Evolutionary conservation across 2,113 vertebrate genomes (phyloP).

Genomic region (Sporophila hypoxantha): DNA sequence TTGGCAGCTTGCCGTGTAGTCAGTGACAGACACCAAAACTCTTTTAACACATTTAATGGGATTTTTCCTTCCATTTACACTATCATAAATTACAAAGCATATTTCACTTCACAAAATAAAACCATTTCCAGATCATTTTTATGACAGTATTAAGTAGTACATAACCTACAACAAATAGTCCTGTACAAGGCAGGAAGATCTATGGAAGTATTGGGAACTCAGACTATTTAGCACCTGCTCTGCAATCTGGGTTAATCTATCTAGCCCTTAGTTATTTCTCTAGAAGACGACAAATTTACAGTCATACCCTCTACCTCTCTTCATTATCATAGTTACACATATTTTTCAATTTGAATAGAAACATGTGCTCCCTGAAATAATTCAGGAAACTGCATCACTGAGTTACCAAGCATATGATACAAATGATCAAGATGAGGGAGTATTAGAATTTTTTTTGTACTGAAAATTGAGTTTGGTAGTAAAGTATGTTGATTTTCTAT

Average conservation of each 20-base stretch:
- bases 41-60: slow-evolving; percentile 72
- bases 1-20: background rate
- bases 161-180: slow-evolving; percentile 65
- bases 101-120: slow-evolving; percentile 83
- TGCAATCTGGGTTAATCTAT: slow-evolving; percentile 12
- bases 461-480: slow-evolving; percentile 52
- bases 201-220: slow-evolving; percentile 22
- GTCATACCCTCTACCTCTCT: slow-evolving; percentile 24
- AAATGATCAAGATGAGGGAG: slow-evolving; percentile 35
- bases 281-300: slow-evolving; percentile 17
- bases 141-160: slow-evolving; percentile 74
- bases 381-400: slow-evolving; percentile 47
- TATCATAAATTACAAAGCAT: slow-evolving; percentile 81
- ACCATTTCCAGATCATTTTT: slow-evolving; percentile 75
- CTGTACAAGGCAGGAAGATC: slow-evolving; percentile 54
- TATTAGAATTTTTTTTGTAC: background rate
- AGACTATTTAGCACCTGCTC: slow-evolving; percentile 8
- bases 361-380: slow-evolving; percentile 57
- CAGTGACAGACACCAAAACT: slow-evolving; percentile 60
- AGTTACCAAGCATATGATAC: slow-evolving; percentile 24
- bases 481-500: slow-evolving; percentile 47
- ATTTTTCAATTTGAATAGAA: slow-evolving; percentile 54
- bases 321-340: slow-evolving; percentile 42
- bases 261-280: slow-evolving; percentile 44
- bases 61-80: slow-evolving; percentile 73